Percentiles rank a stretch among this genome's conserved stretches.
Evolutionary conservation across 2,797 vertebrate species (phyloP).

Genomic region (Poecilia wingei): DNA sequence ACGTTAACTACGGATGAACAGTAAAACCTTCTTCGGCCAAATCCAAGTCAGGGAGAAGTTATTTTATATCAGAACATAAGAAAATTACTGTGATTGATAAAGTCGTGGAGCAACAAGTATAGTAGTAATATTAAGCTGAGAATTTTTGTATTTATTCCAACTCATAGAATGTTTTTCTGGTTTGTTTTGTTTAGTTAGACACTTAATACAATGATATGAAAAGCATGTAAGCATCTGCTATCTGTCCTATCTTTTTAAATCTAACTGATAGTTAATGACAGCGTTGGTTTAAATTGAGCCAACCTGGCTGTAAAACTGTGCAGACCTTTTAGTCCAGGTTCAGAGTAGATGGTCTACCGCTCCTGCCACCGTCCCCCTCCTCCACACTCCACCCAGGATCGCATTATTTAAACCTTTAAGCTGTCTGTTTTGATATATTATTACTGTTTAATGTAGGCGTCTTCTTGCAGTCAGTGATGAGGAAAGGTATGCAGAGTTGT

Average conservation of each 20-base stretch:
- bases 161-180: background rate
- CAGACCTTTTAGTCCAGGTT: background rate
- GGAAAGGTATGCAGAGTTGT: constrained; percentile 9
- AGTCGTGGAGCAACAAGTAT: background rate
- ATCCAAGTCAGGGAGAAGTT: background rate
- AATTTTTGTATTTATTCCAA: background rate
- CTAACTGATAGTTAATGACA: background rate
- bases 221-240: background rate
- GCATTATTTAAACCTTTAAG: background rate
- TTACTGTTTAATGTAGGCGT: background rate
- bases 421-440: background rate
- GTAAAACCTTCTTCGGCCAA: background rate
- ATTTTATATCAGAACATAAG: too few relatives aligned
- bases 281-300: background rate
- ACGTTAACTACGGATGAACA: background rate
- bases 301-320: background rate
- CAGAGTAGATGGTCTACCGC: background rate
- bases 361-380: background rate
- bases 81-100: background rate
- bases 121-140: background rate
- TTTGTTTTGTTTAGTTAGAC: too few relatives aligned
- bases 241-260: background rate
- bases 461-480: background rate
- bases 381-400: background rate
- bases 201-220: background rate